Base-by-base conservation (phyloP, 2,797 vertebrate species). In the Oreochromis mossambicus region DNA sequence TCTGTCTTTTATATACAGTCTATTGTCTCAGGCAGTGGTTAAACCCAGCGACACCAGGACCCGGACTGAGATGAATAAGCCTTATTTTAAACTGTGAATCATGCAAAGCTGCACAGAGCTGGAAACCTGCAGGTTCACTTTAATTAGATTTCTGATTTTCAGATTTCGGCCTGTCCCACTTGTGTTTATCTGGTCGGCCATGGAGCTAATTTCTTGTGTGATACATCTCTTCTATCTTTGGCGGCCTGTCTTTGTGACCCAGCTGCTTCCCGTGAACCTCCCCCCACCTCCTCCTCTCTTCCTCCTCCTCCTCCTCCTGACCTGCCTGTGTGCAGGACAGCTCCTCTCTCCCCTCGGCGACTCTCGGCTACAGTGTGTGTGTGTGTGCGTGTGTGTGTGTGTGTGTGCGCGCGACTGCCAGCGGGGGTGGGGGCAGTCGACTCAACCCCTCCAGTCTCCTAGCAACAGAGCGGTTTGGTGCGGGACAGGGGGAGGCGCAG, bases 401-500 rank as follows among this genome's bases (percentile, higher is more conserved):
- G 89, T 76, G 84, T 55, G 92, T 48, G 89, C 73, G 19, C 10
- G 61, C 4, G 92, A 95, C 93, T 95, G 95, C 96, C 95, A 94
- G 94, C 91, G 95, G 95, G 95, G 95, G 94, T 94, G 93, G 93
- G 95, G 95, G 96, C 94, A 94, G 96, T 92, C 91, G 92, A 94
- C 95, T 96, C 95, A 96, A 95, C 95, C 96, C 96, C 96, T 96
- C 95, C 94, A 96, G 96, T 97, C 96, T 96, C 96, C 96, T 97
- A 97, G 96, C 96, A 97, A 97, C 96, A 96, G 96, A 96, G 96
- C 96, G 95, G 96, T 96, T 97, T 96, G 96, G 95, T 96, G 95
- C 91, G 96, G 96, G 96, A 97, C 96, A 91, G 95, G 92, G 92
- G 95, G 92, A 92, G 92, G 92, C 79, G 90, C 80, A 90, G 92